A percentile compares a stretch with the other conserved stretches of the same genome.
phyloP scores from a whole-genome alignment of 2,113 vertebrate species.

The Vulpes lagopus region DNA sequence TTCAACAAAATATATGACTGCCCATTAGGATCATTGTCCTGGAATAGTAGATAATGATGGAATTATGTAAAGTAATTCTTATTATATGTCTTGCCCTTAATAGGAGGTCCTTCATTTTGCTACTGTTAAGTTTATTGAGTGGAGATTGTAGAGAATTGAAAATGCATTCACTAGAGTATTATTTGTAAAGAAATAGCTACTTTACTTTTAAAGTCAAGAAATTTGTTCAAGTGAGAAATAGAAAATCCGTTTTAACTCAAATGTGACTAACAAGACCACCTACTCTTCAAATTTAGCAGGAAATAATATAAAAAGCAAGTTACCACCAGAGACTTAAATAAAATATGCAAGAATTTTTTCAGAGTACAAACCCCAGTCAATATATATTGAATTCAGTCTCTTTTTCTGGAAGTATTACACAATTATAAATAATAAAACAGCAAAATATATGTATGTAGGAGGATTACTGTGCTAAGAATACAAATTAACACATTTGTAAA shows the following conservation, averaged over 20 bases:
- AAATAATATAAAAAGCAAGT: background rate
- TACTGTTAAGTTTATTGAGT: background rate
- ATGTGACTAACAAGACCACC: background rate
- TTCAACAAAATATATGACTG: conserved; percentile 36
- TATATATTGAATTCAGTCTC: background rate
- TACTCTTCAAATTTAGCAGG: background rate
- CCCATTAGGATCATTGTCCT: background rate
- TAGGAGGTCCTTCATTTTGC: conserved; percentile 18
- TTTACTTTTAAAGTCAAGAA: conserved; percentile 21
- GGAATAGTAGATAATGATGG: background rate
- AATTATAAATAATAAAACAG: background rate
- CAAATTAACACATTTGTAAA: background rate
- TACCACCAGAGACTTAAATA: background rate
- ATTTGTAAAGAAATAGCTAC: background rate
- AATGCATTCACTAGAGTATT: background rate
- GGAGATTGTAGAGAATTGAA: background rate
- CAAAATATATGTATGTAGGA: background rate
- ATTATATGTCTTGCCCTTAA: conserved; percentile 23
- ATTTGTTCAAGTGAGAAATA: background rate
- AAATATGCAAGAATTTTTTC: background rate
- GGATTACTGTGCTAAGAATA: background rate
- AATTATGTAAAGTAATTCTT: conserved; percentile 58
- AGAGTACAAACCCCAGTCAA: background rate
- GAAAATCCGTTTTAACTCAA: conserved; percentile 1
- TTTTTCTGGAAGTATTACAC: background rate